A percentile compares a stretch with the other conserved stretches of the same genome.
Conservation (phyloP, 2,797 vertebrate species). For the Spheniscus humboldti region DNA sequence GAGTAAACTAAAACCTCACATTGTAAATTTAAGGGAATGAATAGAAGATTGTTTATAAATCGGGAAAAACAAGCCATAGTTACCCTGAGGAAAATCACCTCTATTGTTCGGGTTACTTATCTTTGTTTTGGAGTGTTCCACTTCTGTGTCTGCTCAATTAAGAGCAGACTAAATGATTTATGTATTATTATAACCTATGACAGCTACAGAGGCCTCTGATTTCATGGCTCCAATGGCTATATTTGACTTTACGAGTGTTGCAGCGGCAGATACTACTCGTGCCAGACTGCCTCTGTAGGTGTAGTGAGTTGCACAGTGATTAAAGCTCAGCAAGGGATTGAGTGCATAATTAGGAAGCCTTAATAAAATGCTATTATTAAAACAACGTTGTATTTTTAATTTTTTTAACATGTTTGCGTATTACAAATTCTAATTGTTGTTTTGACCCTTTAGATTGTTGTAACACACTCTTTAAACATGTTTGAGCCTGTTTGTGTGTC, state of each 20-base stretch:
- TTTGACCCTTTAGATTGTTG: neutral
- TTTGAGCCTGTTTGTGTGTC: neutral
- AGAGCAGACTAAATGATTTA: neutral
- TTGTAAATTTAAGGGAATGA: neutral
- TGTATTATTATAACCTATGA: neutral
- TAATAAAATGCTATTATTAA: neutral
- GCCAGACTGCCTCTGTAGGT: neutral
- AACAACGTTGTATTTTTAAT: neutral
- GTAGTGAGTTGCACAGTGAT: neutral
- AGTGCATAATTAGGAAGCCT: neutral
- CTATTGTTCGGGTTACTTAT: neutral
- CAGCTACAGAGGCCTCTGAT: neutral
- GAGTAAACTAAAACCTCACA: neutral
- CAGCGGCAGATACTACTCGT: neutral
- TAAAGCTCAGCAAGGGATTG: neutral
- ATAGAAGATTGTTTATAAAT: neutral
- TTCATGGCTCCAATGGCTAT: neutral
- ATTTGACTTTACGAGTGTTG: neutral
- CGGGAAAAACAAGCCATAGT: neutral
- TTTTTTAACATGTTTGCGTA: neutral
- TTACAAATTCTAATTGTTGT: neutral
- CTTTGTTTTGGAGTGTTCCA: neutral
- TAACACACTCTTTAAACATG: neutral
- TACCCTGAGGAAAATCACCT: neutral
- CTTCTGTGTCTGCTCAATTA: neutral